Conservation (phyloP, 2,888 invertebrate species). For the Ectemnius cavifrons region DNA sequence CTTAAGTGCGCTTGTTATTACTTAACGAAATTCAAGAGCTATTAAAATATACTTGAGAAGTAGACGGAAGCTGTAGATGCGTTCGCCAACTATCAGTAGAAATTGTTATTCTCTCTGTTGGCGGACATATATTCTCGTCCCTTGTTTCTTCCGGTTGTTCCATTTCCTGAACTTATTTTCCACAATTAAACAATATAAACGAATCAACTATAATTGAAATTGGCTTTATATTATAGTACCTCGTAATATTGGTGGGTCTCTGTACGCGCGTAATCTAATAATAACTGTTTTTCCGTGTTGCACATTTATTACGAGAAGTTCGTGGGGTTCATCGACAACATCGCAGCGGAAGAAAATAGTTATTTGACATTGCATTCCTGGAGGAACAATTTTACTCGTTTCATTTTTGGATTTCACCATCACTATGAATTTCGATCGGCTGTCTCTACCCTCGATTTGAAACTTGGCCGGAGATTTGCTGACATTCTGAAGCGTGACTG, state of each 20-base stretch:
- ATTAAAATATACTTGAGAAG: not conserved
- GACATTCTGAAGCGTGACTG: conserved; percentile 51
- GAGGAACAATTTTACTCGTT: conserved; percentile 66
- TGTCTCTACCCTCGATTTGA: conserved; percentile 64
- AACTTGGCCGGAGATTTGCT: conserved; percentile 64
- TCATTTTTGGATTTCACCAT: conserved; percentile 50
- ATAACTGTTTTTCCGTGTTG: conserved; percentile 65
- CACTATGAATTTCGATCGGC: conserved; percentile 67
- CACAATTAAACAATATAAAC: not conserved
- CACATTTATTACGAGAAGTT: conserved; percentile 70
- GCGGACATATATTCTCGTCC: not conserved
- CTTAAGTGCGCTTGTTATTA: too few relatives aligned
- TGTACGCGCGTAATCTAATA: conserved; percentile 67
- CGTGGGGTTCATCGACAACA: conserved; percentile 68
- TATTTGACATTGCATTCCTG: conserved; percentile 76
- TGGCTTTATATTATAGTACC: conserved; percentile 45
- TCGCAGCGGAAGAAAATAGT: conserved; percentile 72
- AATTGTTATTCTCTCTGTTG: not conserved
- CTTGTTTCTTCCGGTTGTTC: not conserved
- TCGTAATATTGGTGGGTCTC: conserved; percentile 74
- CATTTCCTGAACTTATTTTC: not conserved
- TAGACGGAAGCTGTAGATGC: not conserved
- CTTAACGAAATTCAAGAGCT: not conserved
- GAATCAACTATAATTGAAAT: not conserved
- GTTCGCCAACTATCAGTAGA: not conserved